phyloP scores from a whole-genome alignment of 2,888 invertebrate species.

The Hyles lineata region DNA sequence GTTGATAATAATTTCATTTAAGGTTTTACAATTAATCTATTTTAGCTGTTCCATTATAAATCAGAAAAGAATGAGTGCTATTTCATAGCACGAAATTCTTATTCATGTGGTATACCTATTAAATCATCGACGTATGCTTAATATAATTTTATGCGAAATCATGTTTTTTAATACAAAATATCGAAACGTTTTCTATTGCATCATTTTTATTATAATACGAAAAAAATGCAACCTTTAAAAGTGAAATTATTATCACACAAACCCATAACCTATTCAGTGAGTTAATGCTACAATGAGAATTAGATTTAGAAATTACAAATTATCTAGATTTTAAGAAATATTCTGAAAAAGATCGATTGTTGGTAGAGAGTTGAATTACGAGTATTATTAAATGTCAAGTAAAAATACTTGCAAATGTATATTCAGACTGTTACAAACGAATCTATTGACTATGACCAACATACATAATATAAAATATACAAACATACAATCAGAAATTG shows the following conservation, averaged over 20 bases:
- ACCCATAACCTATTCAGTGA: conserved; percentile 23
- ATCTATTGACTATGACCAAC: too few relatives aligned
- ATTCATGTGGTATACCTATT: too few relatives aligned
- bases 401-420: not conserved
- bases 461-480: too few relatives aligned
- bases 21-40: not conserved
- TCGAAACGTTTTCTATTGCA: too few relatives aligned
- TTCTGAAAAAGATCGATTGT: not conserved
- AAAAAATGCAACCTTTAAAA: not conserved
- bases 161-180: too few relatives aligned
- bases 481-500: too few relatives aligned
- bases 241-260: conserved; percentile 12
- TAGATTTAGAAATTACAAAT: conserved; percentile 25
- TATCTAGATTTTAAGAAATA: conserved; percentile 20
- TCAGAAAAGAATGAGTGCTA: not conserved
- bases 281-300: conserved; percentile 25
- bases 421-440: not conserved
- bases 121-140: too few relatives aligned
- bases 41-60: not conserved
- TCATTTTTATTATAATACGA: too few relatives aligned
- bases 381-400: too few relatives aligned
- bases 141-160: too few relatives aligned
- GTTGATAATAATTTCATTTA: conserved; percentile 16
- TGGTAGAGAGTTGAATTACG: conserved; percentile 12
- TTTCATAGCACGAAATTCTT: too few relatives aligned